Evolutionary conservation across 2,888 invertebrate species (phyloP).

Genomic region (Asteroscopus sphinx): DNA sequence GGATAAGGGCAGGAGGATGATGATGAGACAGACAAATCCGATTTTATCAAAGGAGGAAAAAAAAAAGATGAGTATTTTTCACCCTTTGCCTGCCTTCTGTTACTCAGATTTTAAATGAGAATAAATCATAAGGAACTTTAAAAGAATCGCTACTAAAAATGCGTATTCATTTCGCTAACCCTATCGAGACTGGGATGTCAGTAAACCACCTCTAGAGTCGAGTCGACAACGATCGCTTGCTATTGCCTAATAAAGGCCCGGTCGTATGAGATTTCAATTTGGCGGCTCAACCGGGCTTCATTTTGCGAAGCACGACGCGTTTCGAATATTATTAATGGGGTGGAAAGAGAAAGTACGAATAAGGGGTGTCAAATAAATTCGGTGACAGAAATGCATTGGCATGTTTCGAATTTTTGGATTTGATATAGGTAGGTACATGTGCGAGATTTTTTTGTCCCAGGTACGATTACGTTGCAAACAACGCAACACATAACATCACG

Average conservation of each 20-base stretch:
- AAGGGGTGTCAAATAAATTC: conserved; percentile 29
- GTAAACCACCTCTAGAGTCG: conserved; percentile 63
- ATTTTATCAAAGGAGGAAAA: too few species aligned
- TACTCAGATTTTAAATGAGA: too few species aligned
- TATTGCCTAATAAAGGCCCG: conserved; percentile 78
- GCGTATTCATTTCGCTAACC: conserved; percentile 42
- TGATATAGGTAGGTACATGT: too few species aligned
- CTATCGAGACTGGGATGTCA: conserved; percentile 60
- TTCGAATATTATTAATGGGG: conserved; percentile 53
- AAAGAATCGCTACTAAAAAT: too few species aligned
- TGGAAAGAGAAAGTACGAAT: conserved; percentile 36
- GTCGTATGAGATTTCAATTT: conserved; percentile 80
- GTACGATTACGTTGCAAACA: too few species aligned
- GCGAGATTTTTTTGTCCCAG: too few species aligned
- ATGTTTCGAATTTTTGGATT: conserved; percentile 15
- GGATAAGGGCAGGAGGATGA: too few species aligned
- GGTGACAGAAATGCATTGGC: conserved; percentile 19
- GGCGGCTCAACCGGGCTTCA: conserved; percentile 59
- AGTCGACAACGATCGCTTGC: conserved; percentile 71
- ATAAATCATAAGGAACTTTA: background rate
- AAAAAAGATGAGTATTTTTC: too few species aligned
- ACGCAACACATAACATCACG: too few species aligned
- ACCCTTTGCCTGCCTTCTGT: too few species aligned
- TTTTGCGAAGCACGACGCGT: conserved; percentile 56
- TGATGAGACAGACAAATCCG: too few species aligned